A percentile compares a stretch with the other conserved stretches of the same genome.
Evolutionary conservation across 2,888 invertebrate genomes (phyloP).

Genomic region (Protodeltote pygarga): DNA sequence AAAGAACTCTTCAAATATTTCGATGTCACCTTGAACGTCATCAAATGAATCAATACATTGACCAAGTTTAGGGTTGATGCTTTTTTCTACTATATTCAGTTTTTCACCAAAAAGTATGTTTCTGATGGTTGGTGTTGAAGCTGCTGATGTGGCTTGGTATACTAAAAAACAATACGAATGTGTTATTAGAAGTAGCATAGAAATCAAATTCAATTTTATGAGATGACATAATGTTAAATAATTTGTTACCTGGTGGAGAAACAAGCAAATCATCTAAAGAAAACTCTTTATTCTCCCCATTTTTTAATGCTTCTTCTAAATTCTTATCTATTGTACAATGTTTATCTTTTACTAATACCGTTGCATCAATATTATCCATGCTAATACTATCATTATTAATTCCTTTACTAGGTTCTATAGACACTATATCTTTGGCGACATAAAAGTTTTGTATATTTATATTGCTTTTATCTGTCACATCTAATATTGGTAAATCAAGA

Average conservation of each 20-base stretch:
- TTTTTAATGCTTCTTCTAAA: constrained; percentile 68
- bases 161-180: constrained; percentile 12
- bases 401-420: constrained; percentile 14
- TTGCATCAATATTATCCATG: constrained; percentile 23
- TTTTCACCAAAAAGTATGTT: constrained; percentile 73
- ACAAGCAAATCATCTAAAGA: constrained; percentile 66
- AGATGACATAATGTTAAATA: neutral
- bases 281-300: constrained; percentile 58
- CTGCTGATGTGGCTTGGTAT: constrained; percentile 49
- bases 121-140: constrained; percentile 71
- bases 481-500: constrained; percentile 19
- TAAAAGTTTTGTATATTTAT: constrained; percentile 22
- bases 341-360: constrained; percentile 31
- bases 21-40: constrained; percentile 46
- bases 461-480: constrained; percentile 13
- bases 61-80: constrained; percentile 26
- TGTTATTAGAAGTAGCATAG: neutral
- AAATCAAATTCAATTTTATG: neutral
- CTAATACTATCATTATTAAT: constrained; percentile 19
- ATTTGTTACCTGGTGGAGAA: constrained; percentile 66
- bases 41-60: constrained; percentile 47
- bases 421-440: constrained; percentile 9
- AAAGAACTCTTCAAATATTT: constrained; percentile 63
- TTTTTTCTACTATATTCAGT: constrained; percentile 40
- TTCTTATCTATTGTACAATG: constrained; percentile 70